phyloP scores from a whole-genome alignment of 2,113 vertebrate species.

The Carettochelys insculpta region DNA sequence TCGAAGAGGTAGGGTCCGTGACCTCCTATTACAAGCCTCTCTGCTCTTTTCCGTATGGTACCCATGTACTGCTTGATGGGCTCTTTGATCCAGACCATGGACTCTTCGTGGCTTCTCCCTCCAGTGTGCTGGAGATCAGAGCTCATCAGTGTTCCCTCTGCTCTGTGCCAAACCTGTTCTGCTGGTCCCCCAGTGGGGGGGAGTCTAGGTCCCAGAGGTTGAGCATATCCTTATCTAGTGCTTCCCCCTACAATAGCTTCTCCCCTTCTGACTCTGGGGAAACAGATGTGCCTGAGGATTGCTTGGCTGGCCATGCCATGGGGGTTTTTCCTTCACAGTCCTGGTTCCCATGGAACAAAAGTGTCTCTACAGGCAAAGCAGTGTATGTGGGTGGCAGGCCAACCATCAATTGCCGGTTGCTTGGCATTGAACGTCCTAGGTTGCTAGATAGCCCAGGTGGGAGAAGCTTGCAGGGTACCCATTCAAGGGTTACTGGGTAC shows the following conservation, averaged over 20 bases:
- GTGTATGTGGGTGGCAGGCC: not conserved
- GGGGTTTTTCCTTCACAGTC: not conserved
- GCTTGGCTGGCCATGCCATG: not conserved
- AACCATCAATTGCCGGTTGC: not conserved
- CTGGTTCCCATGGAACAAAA: not conserved
- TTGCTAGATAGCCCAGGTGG: not conserved
- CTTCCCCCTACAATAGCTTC: no score
- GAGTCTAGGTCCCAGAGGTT: not conserved
- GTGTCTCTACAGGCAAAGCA: not conserved
- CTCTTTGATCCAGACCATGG: not conserved
- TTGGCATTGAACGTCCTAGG: not conserved
- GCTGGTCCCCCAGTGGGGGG: not conserved
- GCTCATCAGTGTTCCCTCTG: conserved; percentile 4
- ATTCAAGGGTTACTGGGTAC: not conserved
- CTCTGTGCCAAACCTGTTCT: not conserved
- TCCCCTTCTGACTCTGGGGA: not conserved
- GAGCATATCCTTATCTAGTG: no score
- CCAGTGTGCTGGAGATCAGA: not conserved
- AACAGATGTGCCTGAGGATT: not conserved
- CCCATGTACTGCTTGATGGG: not conserved
- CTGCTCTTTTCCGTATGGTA: not conserved
- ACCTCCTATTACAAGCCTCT: not conserved
- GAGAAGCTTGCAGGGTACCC: not conserved
- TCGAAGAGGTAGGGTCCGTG: not conserved
- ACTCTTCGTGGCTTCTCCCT: not conserved